Base-by-base conservation (phyloP, 2,888 invertebrate genomes). In the Stenotaenia linearis region DNA sequence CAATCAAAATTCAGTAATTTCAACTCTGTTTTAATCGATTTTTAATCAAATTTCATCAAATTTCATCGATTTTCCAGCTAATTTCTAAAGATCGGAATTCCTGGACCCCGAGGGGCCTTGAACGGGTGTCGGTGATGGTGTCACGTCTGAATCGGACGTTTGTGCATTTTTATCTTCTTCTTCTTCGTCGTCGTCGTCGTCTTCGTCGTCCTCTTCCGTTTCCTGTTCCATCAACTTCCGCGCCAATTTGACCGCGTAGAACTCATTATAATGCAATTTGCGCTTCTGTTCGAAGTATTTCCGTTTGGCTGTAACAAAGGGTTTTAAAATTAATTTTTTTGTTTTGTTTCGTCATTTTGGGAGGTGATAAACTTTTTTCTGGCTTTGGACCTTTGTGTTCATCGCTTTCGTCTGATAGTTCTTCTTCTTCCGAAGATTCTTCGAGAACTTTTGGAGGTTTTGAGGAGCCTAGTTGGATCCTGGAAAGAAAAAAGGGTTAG, bases 211-310 rank as follows among this genome's bases (percentile, higher is more conserved):
- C 0, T 94, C 94, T 0, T 94, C 95, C 32, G 93, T 93, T 80
- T 97, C 97, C 85, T 96, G 93, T 83, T 94, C 91, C 88, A 97
- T 90, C 82, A 97, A 89, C 87, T 97, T 93, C 83, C 96, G 90
- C 28, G 97, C 97, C 84, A 97, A 87, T 86, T 96, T 94, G 7
- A 98, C 92, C 0, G 97, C 97, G 87, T 96, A 93, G 87, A 94
- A 98, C 87, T 99, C 99, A 87, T 98, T 97, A 87, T 99, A 99
- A 85, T 99, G 99, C 84, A 93, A 92, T 89, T 97, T 98, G 81
- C 99, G 90, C 86, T 97, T 97, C 83, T 92, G 91, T 87, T 97
- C 96, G 85, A 99, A 99, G 81, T 92, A 91, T 84, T 91, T 89
- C 84, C 93, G 90, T 84, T 91, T 91, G 83, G 89, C 92, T 91